phyloP scores from a whole-genome alignment of 1,140 invertebrate genomes.

The Drosophila kurseongensis region DNA sequence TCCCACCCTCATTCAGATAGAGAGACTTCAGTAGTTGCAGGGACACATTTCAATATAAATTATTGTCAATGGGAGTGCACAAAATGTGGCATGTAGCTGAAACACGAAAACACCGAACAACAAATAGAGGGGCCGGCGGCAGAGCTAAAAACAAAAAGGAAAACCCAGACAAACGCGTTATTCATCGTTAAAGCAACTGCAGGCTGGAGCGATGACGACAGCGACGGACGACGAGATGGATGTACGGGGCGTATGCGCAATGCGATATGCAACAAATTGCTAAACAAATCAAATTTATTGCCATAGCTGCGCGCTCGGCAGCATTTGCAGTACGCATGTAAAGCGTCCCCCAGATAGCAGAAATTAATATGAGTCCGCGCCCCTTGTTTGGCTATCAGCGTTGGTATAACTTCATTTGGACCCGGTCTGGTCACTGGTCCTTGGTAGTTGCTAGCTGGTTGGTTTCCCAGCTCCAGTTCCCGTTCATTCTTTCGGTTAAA shows the following conservation, averaged over 20 bases:
- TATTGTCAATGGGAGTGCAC: constrained; percentile 76
- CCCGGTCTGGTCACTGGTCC: not conserved
- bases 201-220: constrained; percentile 30
- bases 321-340: constrained; percentile 60
- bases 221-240: constrained; percentile 54
- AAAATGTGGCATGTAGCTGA: constrained; percentile 66
- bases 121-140: constrained; percentile 15
- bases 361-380: constrained; percentile 70
- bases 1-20: constrained; percentile 20
- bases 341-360: constrained; percentile 66
- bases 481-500: constrained; percentile 59
- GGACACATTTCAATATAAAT: constrained; percentile 77
- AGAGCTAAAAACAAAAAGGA: constrained; percentile 25
- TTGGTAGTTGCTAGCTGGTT: constrained; percentile 30
- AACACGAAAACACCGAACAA: constrained; percentile 45
- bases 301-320: constrained; percentile 46
- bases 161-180: constrained; percentile 47
- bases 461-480: constrained; percentile 27
- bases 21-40: constrained; percentile 17
- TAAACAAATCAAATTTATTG: constrained; percentile 84
- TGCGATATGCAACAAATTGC: constrained; percentile 83
- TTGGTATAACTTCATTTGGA: constrained; percentile 78
- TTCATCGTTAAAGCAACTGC: constrained; percentile 74
- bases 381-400: constrained; percentile 61
- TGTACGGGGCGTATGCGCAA: constrained; percentile 79